These are phyloP conservation scores for Nasonovia ribisnigri DNA, from an alignment of 2,888 invertebrate genomes.

Conservation along the genomic window DNA sequence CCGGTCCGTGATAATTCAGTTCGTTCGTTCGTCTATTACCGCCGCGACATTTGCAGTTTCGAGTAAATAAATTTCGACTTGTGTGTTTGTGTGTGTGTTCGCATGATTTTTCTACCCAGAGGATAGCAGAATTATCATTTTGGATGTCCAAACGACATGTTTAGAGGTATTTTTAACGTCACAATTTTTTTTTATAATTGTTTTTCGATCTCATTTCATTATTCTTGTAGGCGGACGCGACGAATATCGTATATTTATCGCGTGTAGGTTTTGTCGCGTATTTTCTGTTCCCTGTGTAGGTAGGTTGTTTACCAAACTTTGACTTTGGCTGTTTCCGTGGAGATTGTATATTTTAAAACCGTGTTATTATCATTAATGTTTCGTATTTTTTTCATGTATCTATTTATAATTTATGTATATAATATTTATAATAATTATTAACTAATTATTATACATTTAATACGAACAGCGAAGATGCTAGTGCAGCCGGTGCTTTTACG, in stretches of 20 bases:
- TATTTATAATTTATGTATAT: no score
- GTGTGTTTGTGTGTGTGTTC: not conserved
- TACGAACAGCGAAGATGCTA: not conserved
- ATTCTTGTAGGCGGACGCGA: not conserved
- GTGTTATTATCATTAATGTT: not conserved
- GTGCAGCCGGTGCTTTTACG: not conserved
- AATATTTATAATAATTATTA: no score
- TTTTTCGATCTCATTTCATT: not conserved
- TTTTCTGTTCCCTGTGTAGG: no score
- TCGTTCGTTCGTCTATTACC: conserved; percentile 17
- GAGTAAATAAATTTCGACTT: not conserved
- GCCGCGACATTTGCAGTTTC: not conserved
- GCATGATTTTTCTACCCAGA: not conserved
- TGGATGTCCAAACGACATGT: conserved; percentile 63
- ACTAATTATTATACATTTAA: not conserved
- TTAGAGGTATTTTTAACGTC: conserved; percentile 50
- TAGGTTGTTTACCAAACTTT: not conserved
- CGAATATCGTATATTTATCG: not conserved
- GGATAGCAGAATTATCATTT: conserved; percentile 57
- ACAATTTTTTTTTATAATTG: not conserved
- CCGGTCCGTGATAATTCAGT: not conserved
- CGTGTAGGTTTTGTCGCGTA: not conserved
- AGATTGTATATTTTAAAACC: not conserved
- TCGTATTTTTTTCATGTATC: not conserved
- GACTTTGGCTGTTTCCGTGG: not conserved